Percentiles rank a stretch among this genome's conserved stretches.
phyloP scores from a whole-genome alignment of 1,140 invertebrate species.

The Zaprionus africanus region DNA sequence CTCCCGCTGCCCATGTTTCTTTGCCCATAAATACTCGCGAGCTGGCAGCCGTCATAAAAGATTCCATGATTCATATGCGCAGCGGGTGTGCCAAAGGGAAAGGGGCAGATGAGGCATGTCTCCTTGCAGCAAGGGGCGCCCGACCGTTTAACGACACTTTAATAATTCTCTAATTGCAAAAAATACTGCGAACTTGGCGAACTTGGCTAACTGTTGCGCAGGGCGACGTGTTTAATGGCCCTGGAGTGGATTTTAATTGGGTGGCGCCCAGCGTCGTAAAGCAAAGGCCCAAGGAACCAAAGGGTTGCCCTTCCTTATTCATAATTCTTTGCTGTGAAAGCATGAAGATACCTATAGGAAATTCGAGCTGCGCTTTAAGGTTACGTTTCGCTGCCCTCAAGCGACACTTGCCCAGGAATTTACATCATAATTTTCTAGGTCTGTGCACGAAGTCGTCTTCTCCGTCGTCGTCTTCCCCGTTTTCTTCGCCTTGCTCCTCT shows the following conservation, averaged over 20 bases:
- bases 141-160: slow-evolving; percentile 71
- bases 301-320: slow-evolving; percentile 8
- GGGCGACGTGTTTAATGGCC: slow-evolving; percentile 56
- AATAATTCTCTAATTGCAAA: slow-evolving; percentile 78
- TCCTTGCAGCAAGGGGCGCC: slow-evolving; percentile 8
- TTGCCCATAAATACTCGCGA: slow-evolving; percentile 67
- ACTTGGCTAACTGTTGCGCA: slow-evolving; percentile 28
- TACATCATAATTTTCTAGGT: slow-evolving; percentile 72
- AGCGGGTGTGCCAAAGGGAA: neutral
- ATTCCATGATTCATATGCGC: slow-evolving; percentile 67
- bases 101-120: neutral
- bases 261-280: slow-evolving; percentile 73
- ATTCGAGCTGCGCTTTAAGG: slow-evolving; percentile 34
- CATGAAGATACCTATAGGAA: neutral
- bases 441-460: slow-evolving; percentile 38
- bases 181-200: slow-evolving; percentile 48
- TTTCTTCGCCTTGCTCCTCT: slow-evolving; percentile 6
- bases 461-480: neutral
- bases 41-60: slow-evolving; percentile 70
- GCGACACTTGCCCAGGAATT: slow-evolving; percentile 29
- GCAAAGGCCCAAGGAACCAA: slow-evolving; percentile 4
- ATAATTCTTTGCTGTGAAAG: too few species aligned
- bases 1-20: slow-evolving; percentile 19
- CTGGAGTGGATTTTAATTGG: slow-evolving; percentile 74
- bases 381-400: slow-evolving; percentile 1